Conservation (phyloP, 2,797 vertebrate genomes). For the Loris lydekkerianus region DNA sequence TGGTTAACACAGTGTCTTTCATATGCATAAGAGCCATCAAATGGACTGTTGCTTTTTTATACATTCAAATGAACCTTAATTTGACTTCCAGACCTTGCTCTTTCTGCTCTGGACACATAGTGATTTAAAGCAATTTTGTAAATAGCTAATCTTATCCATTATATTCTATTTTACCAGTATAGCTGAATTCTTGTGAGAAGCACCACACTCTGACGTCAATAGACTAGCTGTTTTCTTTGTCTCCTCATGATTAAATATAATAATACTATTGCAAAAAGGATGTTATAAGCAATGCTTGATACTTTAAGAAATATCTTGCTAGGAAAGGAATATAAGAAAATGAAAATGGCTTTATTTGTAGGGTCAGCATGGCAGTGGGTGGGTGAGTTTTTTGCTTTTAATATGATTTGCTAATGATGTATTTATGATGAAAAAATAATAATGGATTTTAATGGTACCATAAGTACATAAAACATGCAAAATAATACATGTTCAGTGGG, state of each 20-base stretch:
- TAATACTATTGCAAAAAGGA: neutral
- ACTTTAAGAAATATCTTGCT: constrained; percentile 40
- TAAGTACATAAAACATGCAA: neutral
- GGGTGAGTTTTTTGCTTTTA: neutral
- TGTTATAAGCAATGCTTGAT: neutral
- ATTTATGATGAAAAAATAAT: constrained; percentile 20
- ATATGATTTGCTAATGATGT: neutral
- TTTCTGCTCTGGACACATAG: neutral
- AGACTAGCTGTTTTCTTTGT: neutral
- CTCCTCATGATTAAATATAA: neutral
- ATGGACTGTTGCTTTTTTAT: neutral
- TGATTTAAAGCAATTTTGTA: constrained; percentile 17
- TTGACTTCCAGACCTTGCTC: neutral
- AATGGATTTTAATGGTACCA: neutral
- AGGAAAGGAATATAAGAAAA: constrained; percentile 34
- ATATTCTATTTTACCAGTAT: constrained; percentile 45
- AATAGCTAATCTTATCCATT: neutral
- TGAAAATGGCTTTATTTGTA: neutral
- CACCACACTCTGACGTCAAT: neutral
- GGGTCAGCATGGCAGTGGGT: neutral
- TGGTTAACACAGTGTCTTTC: neutral
- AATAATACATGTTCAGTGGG: neutral
- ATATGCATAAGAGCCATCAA: neutral
- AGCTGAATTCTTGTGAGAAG: constrained; percentile 39
- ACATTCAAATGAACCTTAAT: neutral